Conservation (phyloP, 2,113 vertebrate species). For the Gnathonemus longibarbis region DNA sequence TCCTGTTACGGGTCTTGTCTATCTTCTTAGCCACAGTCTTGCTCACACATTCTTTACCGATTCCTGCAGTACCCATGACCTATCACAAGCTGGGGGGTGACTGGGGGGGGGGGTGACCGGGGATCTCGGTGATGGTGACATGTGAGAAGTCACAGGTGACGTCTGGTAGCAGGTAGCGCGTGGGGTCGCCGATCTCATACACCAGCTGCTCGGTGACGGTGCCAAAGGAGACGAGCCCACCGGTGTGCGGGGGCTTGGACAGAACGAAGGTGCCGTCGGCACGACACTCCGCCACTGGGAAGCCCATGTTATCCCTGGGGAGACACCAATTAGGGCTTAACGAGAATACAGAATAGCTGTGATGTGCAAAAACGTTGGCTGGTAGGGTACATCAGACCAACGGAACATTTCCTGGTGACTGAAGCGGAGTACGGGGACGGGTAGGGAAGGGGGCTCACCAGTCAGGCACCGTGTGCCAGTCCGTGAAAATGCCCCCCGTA, state of each 20-base stretch:
- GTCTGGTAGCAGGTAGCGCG: conserved; percentile 71
- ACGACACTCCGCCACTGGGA: conserved; percentile 71
- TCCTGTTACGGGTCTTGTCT: not conserved
- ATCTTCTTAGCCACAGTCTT: not conserved
- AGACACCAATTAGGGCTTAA: not conserved
- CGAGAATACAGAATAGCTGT: too few species aligned
- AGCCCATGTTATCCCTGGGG: conserved; percentile 75
- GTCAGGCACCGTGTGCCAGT: conserved; percentile 74
- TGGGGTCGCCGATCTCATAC: conserved; percentile 73
- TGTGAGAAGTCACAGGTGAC: conserved; percentile 78
- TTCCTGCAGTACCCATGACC: not conserved
- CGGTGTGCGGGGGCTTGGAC: conserved; percentile 66
- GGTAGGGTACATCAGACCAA: not conserved
- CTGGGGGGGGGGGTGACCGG: conserved; percentile 15
- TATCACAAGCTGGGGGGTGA: not conserved
- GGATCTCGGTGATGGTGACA: conserved; percentile 67
- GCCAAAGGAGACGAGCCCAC: conserved; percentile 71
- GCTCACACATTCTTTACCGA: not conserved
- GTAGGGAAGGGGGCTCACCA: conserved; percentile 54
- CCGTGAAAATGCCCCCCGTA: conserved; percentile 79
- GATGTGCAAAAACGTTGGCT: not conserved
- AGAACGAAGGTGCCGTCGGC: conserved; percentile 68
- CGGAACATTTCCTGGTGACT: not conserved
- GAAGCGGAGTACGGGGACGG: not conserved
- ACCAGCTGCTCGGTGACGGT: conserved; percentile 75